Evolutionary conservation across 2,113 vertebrate species (phyloP).

Genomic region (Sialia sialis): DNA sequence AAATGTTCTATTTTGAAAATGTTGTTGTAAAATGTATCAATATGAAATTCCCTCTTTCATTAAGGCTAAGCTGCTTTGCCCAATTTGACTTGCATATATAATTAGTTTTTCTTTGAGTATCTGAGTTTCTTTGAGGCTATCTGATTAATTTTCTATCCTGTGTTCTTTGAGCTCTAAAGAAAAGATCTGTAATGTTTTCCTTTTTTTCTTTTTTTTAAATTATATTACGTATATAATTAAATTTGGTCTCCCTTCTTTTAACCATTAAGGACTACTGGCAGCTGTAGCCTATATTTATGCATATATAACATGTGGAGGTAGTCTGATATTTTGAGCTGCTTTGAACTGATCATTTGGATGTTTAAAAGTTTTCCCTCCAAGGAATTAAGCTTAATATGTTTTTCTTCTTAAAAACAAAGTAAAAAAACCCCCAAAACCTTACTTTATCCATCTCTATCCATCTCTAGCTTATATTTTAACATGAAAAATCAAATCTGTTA

Average conservation of each 20-base stretch:
- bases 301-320: not conserved
- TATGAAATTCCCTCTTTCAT: not conserved
- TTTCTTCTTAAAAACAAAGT: not conserved
- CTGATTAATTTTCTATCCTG: not conserved
- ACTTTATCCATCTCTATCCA: no score
- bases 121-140: no score
- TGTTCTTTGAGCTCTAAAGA: not conserved
- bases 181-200: not conserved
- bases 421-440: not conserved
- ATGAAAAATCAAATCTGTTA: not conserved
- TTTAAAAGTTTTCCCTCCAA: not conserved
- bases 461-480: not conserved
- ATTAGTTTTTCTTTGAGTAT: not conserved
- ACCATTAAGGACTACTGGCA: not conserved
- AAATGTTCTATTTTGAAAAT: not conserved
- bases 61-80: not conserved
- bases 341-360: not conserved
- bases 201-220: not conserved
- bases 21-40: not conserved
- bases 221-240: not conserved
- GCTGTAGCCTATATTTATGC: not conserved
- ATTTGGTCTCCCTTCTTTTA: not conserved
- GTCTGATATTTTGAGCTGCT: not conserved
- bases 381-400: not conserved
- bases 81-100: not conserved